Base-by-base conservation (phyloP, 2,888 invertebrate species). In the Chloromyia formosa region DNA sequence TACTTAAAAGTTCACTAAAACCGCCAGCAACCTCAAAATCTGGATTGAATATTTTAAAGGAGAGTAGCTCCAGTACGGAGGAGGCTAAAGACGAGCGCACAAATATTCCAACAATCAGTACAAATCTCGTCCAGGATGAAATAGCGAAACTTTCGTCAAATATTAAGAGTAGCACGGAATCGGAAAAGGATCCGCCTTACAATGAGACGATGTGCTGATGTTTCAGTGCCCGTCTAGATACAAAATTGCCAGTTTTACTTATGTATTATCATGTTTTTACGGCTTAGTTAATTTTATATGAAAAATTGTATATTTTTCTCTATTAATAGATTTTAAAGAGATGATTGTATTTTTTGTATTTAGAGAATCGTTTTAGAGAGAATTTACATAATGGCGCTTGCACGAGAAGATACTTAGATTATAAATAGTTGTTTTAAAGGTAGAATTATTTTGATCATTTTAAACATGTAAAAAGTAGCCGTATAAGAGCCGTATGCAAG, bases 131-230 rank as follows among this genome's bases (percentile, higher is more conserved):
- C 45, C 85, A 86, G 77, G 85, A 86, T 77, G 86, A 86, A 80
- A 86, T 86, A 49, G 85, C 84, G n/a, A 86, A 86, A 77, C 78
- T 86, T 18, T 86, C 86, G 60, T 85, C 84, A 42, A 85, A 85
- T 75, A 86, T 86, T 40, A 86, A 85, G 77, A 85, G 84, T 78
- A 85, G 85, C 80, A 85, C 84, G 49, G 85, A 86, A 53, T 85
- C 85, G 64, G 86, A 86, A 75, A 85, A 85, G 78, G 85, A 85
- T 80, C 84, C 85, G 77, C 84, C 85, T 56, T 84, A 83, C 78
- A 85, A 85, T 79, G 86, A 86, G 80, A 86, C 86, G 75, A 86
- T 86, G 86, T 86, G 86, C 83, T 86, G 84, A 82, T 81, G 81
- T 45, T 74, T 74, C 7, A 71, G 35, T 3, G 12, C 3, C 1